Evolutionary conservation across 1,140 invertebrate genomes (phyloP).

Genomic region (Sitobion miscanthi): DNA sequence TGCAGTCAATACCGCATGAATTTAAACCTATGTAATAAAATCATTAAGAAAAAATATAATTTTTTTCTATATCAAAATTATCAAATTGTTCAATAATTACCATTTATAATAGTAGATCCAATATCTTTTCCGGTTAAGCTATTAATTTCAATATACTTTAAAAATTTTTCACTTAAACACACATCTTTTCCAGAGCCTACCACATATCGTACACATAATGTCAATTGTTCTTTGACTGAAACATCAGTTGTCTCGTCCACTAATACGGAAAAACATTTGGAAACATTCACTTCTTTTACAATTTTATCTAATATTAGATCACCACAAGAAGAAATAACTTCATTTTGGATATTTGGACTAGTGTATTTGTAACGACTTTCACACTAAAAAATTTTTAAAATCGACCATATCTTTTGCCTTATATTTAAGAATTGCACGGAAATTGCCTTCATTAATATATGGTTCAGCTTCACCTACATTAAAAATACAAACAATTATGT

Average conservation of each 20-base stretch:
- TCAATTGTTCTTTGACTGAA: neutral
- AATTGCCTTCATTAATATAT: neutral
- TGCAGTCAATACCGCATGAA: neutral
- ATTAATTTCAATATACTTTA: neutral
- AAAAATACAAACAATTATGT: neutral
- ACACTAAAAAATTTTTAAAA: neutral
- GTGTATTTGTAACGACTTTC: neutral
- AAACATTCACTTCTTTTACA: neutral
- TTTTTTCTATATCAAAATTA: neutral
- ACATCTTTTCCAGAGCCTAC: neutral
- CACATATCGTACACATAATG: neutral
- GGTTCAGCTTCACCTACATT: neutral
- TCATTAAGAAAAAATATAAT: neutral
- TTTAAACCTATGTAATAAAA: neutral
- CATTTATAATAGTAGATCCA: neutral
- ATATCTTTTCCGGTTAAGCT: neutral
- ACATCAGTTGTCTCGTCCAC: neutral
- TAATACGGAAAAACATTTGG: neutral
- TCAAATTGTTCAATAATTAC: neutral
- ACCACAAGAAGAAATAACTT: neutral
- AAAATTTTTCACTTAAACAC: neutral
- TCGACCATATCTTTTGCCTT: neutral
- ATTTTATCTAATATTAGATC: neutral
- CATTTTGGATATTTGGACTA: neutral
- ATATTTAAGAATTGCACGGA: neutral